Conservation (phyloP, 2,888 invertebrate genomes). For the Caenorhabditis virilis region DNA sequence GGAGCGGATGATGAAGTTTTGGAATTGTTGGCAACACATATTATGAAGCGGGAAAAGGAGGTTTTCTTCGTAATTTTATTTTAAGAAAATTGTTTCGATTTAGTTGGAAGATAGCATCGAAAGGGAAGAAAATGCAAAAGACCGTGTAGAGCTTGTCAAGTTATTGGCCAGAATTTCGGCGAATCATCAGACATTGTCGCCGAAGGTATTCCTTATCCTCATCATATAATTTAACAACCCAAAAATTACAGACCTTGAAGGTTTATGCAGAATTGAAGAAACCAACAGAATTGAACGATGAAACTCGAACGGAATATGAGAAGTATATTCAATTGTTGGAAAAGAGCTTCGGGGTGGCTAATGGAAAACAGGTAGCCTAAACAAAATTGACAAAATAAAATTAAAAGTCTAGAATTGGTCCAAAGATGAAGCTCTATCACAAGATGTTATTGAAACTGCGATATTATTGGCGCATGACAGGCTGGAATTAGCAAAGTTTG, state of each 20-base stretch:
- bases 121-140: slow-evolving; percentile 10
- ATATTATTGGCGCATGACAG: slow-evolving; percentile 33
- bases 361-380: slow-evolving; percentile 20
- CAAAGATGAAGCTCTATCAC: slow-evolving; percentile 23
- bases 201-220: slow-evolving; percentile 16
- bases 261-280: slow-evolving; percentile 40
- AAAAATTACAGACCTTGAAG: slow-evolving; percentile 15
- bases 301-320: slow-evolving; percentile 34
- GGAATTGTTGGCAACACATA: slow-evolving; percentile 31
- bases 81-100: neutral
- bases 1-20: slow-evolving; percentile 46
- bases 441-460: slow-evolving; percentile 35
- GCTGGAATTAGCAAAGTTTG: slow-evolving; percentile 30
- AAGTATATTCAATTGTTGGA: slow-evolving; percentile 45
- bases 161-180: slow-evolving; percentile 41
- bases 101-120: slow-evolving; percentile 5
- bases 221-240: neutral
- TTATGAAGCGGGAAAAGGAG: slow-evolving; percentile 26
- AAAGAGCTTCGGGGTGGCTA: slow-evolving; percentile 22
- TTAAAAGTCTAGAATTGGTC: slow-evolving; percentile 33
- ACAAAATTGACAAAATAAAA: neutral
- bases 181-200: slow-evolving; percentile 38
- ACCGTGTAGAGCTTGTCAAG: slow-evolving; percentile 38
- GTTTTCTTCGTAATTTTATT: no score
- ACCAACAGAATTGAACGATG: slow-evolving; percentile 15